Percentiles rank a stretch among this genome's conserved stretches.
phyloP scores from a whole-genome alignment of 2,888 invertebrate genomes.

The Laspeyria flexula region DNA sequence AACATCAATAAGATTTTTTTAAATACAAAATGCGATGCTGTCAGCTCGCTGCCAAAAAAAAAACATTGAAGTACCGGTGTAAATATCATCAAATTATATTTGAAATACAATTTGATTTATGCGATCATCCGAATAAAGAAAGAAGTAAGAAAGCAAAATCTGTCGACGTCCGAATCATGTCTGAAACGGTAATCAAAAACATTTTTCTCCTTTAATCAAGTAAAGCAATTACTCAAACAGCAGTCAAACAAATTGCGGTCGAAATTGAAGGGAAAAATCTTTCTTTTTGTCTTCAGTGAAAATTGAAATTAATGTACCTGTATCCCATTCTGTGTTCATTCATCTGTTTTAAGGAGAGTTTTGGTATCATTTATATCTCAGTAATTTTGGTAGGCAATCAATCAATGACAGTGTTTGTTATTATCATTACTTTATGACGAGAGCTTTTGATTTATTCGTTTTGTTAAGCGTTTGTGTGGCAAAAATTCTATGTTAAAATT shows the following conservation, averaged over 20 bases:
- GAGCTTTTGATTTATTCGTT: constrained; percentile 13
- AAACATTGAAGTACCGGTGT: too few species aligned
- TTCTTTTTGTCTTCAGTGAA: constrained; percentile 7
- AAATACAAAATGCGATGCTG: too few species aligned
- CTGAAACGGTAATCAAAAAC: constrained; percentile 2
- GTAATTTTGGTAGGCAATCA: constrained; percentile 35
- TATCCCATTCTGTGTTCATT: constrained; percentile 27
- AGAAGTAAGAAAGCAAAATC: neutral
- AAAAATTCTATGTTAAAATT: neutral
- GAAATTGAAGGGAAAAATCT: constrained; percentile 1
- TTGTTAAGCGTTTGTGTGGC: too few species aligned
- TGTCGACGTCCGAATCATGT: neutral
- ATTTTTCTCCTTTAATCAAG: constrained; percentile 1
- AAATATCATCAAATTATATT: too few species aligned
- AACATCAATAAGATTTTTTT: too few species aligned
- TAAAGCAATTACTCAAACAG: constrained; percentile 10
- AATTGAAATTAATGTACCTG: constrained; percentile 46
- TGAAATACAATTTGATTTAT: neutral
- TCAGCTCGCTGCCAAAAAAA: too few species aligned
- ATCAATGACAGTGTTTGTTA: constrained; percentile 35
- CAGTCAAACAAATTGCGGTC: constrained; percentile 4
- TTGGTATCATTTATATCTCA: constrained; percentile 19
- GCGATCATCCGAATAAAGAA: neutral
- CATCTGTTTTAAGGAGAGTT: constrained; percentile 39
- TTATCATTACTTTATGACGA: constrained; percentile 13